A percentile compares a stretch with the other conserved stretches of the same genome.
These are phyloP conservation scores for Orthosia gothica DNA, from an alignment of 2,888 invertebrate species.

Conservation along the genomic window DNA sequence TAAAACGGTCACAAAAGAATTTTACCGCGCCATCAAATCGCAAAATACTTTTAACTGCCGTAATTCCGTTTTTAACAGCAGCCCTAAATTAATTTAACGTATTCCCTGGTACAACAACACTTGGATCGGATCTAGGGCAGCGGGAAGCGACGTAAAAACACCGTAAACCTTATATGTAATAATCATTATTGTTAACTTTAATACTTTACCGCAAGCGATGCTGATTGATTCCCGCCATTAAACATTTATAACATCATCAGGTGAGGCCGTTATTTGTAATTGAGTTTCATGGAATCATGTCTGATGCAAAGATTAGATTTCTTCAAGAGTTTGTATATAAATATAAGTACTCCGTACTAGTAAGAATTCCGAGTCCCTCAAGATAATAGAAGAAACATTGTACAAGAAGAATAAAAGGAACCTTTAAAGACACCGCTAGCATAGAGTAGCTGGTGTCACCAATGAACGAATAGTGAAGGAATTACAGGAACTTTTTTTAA, in stretches of 20 bases:
- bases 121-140: constrained; percentile 53
- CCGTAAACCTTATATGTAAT: constrained; percentile 46
- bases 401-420: not conserved
- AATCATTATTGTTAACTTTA: constrained; percentile 55
- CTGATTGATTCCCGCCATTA: constrained; percentile 50
- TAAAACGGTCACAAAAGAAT: constrained; percentile 35
- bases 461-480: not conserved
- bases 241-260: constrained; percentile 42
- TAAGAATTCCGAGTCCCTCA: too few species aligned
- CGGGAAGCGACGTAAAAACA: constrained; percentile 62
- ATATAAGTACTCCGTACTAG: too few species aligned
- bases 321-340: too few species aligned
- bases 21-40: constrained; percentile 42
- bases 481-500: not conserved
- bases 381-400: not conserved
- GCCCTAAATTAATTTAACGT: constrained; percentile 56
- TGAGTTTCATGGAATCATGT: constrained; percentile 32
- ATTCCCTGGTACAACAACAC: constrained; percentile 38
- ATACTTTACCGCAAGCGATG: constrained; percentile 19
- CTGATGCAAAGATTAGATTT: not conserved
- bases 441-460: too few species aligned
- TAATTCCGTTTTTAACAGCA: constrained; percentile 50
- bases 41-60: constrained; percentile 43
- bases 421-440: not conserved
- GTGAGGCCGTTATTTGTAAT: constrained; percentile 33